Evolutionary conservation across 2,888 invertebrate genomes (phyloP), one percentile per base, ranked within the genome.

Genomic region (Cartodere bifasciata): DNA sequence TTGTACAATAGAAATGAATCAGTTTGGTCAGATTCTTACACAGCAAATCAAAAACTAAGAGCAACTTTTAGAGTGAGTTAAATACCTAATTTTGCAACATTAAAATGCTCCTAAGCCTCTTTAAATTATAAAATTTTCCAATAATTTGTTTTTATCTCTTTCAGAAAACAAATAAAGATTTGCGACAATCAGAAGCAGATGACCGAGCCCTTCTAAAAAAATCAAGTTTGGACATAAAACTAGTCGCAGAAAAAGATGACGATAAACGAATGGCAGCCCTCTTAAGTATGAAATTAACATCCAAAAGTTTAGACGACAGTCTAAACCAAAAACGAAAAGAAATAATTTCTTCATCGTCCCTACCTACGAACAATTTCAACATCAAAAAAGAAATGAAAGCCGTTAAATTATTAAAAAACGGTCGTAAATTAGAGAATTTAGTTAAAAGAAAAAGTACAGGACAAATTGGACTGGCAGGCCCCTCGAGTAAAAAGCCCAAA

Each of bases 1-100:
- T 65, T 95, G 3, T 81, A 83, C 42, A 75, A 79, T 13, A 65
- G 81, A 32, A 83, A 87, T 49, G 82, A 86, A 47, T 70, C 70
- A 27, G 70, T 80, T 0, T 90, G 88, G 87, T 79, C 81, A 47
- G 95, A 98, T 63, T 87, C 87, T 57, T 98, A 91, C 56, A 73
- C 78, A 32, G 83, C 91, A 1, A 98, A 98, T 61, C 82, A 79
- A 48, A 71, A 75, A 23, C 63, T 95, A 13, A 68, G 97, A 33
- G 73, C 81, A 25, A 72, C 75, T 45, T 94, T 98, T 60, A 73
- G 97, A 55, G 91, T 90, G 65, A 59, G 65, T 53, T 28, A 12
- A 22, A 11, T 13, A 26, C n/a, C n/a, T n/a, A n/a, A n/a, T n/a
- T n/a, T n/a, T n/a, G n/a, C n/a, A n/a, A n/a, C n/a, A n/a, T n/a